A percentile compares a stretch with the other conserved stretches of the same genome.
phyloP scores from a whole-genome alignment of 2,888 invertebrate genomes.

The Macrosiphum euphorbiae region DNA sequence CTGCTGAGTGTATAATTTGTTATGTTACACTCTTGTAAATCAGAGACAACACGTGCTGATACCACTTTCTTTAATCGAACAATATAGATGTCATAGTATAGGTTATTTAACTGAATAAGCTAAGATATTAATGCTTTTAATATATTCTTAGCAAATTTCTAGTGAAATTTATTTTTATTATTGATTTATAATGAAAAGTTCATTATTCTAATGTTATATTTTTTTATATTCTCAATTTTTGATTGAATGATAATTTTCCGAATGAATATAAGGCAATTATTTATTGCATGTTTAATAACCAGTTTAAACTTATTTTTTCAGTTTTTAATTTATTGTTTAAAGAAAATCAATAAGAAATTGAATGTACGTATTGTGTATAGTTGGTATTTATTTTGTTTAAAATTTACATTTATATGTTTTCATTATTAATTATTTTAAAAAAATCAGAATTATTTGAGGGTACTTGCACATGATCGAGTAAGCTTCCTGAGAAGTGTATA shows the following conservation, averaged over 20 bases:
- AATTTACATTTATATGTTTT: neutral
- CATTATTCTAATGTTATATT: neutral
- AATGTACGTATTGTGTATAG: slow-evolving; percentile 40
- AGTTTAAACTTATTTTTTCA: slow-evolving; percentile 48
- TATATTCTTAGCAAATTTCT: neutral
- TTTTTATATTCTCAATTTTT: neutral
- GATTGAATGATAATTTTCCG: neutral
- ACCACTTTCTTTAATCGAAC: too few species aligned
- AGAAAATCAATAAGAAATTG: slow-evolving; percentile 33
- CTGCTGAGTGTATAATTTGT: too few species aligned
- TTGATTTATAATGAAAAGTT: neutral
- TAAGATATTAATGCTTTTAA: neutral
- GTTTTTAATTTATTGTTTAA: slow-evolving; percentile 42
- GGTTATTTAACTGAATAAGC: neutral
- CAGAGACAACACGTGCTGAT: too few species aligned
- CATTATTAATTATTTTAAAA: slow-evolving; percentile 14
- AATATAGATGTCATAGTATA: neutral
- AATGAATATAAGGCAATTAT: neutral
- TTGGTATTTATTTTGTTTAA: neutral
- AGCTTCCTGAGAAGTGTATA: neutral
- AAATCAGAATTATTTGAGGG: neutral
- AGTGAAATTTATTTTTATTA: neutral
- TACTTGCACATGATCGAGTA: neutral
- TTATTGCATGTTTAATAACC: neutral
- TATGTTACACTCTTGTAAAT: too few species aligned